phyloP scores from a whole-genome alignment of 2,113 vertebrate species.

The Struthio camelus region DNA sequence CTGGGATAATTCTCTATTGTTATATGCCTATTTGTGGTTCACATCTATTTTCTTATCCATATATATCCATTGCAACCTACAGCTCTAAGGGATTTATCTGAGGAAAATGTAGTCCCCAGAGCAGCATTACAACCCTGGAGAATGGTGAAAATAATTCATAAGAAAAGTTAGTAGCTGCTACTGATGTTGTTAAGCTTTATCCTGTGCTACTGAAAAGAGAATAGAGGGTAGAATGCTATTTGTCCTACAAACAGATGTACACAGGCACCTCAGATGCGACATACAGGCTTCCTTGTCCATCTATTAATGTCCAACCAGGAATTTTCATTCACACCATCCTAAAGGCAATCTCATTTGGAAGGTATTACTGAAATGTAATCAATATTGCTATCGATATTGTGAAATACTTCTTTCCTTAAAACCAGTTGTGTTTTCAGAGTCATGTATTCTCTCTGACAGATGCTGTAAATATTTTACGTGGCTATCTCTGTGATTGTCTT shows the following conservation, averaged over 20 bases:
- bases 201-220: background rate
- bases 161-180: background rate
- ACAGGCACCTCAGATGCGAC: background rate
- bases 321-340: background rate
- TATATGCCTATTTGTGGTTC: background rate
- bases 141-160: background rate
- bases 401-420: slow-evolving; percentile 13
- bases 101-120: background rate
- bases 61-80: background rate
- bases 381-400: background rate
- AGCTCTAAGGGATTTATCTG: background rate
- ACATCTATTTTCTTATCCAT: background rate
- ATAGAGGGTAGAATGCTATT: background rate
- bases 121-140: background rate
- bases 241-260: background rate
- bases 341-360: background rate
- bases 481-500: background rate
- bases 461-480: background rate
- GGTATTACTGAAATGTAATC: background rate
- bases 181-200: background rate
- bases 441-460: background rate
- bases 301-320: background rate
- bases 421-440: background rate
- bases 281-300: background rate
- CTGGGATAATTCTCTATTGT: background rate